A percentile compares a stretch with the other conserved stretches of the same genome.
Evolutionary conservation across 2,888 invertebrate species (phyloP).

Genomic region (Agelastica alni): DNA sequence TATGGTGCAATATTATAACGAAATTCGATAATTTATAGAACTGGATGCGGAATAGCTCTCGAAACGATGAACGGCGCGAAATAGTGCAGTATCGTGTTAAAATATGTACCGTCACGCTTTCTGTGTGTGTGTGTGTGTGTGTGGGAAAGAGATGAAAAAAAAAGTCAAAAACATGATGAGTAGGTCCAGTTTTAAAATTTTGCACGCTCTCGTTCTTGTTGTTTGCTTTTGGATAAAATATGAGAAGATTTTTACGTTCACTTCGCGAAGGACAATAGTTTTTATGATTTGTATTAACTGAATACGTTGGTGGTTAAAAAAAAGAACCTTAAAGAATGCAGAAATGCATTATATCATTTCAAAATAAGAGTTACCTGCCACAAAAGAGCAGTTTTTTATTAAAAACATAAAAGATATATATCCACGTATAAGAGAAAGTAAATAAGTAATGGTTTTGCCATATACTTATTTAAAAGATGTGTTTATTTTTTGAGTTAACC

Average conservation of each 20-base stretch:
- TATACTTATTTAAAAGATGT: too few species aligned
- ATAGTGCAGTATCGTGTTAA: conserved; percentile 1
- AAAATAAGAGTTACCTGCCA: too few species aligned
- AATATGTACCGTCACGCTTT: conserved; percentile 7
- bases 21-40: conserved; percentile 20
- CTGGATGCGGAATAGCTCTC: conserved; percentile 1
- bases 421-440: too few species aligned
- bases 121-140: neutral
- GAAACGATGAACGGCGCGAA: neutral
- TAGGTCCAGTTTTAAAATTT: conserved; percentile 34
- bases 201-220: conserved; percentile 23
- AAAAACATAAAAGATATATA: too few species aligned
- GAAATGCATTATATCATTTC: too few species aligned
- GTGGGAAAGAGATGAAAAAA: neutral
- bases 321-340: too few species aligned
- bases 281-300: too few species aligned
- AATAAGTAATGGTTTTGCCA: too few species aligned
- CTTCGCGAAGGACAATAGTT: too few species aligned
- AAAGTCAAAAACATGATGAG: conserved; percentile 17
- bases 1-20: conserved; percentile 19
- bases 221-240: conserved; percentile 1
- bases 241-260: neutral
- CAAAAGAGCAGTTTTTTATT: too few species aligned
- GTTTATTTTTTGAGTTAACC: too few species aligned
- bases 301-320: too few species aligned